Evolutionary conservation across 2,888 invertebrate species (phyloP).

Genomic region (Choristoneura rosaceana): DNA sequence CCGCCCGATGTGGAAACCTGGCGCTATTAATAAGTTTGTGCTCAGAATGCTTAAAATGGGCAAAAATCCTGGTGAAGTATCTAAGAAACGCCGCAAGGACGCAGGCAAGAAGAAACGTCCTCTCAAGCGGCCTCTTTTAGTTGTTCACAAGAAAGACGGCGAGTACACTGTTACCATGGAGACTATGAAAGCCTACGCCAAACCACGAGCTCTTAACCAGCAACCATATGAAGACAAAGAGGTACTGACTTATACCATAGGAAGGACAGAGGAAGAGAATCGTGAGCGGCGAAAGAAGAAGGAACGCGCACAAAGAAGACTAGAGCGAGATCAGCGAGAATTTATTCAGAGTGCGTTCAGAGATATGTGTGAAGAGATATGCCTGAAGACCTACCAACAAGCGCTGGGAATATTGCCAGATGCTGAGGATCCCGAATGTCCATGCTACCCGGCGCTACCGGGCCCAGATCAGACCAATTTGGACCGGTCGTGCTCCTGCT

Average conservation of each 20-base stretch:
- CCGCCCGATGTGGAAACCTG: constrained; percentile 77
- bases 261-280: constrained; percentile 78
- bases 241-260: constrained; percentile 70
- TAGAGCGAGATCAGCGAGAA: constrained; percentile 71
- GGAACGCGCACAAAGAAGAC: constrained; percentile 67
- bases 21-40: constrained; percentile 75
- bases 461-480: constrained; percentile 59
- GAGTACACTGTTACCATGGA: constrained; percentile 79
- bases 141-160: constrained; percentile 75
- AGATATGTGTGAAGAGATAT: constrained; percentile 78
- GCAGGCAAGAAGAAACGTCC: constrained; percentile 60
- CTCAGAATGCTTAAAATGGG: constrained; percentile 71
- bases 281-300: constrained; percentile 66
- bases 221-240: constrained; percentile 78
- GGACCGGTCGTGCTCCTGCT: constrained; percentile 74
- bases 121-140: constrained; percentile 70
- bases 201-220: constrained; percentile 69
- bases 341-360: constrained; percentile 76
- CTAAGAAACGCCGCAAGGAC: constrained; percentile 70
- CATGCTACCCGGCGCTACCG: constrained; percentile 67
- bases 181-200: constrained; percentile 71
- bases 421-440: constrained; percentile 69
- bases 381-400: constrained; percentile 77
- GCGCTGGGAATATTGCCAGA: constrained; percentile 72
- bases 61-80: constrained; percentile 65